Conservation (phyloP, 2,888 invertebrate species). For the Mechanitis messenoides region DNA sequence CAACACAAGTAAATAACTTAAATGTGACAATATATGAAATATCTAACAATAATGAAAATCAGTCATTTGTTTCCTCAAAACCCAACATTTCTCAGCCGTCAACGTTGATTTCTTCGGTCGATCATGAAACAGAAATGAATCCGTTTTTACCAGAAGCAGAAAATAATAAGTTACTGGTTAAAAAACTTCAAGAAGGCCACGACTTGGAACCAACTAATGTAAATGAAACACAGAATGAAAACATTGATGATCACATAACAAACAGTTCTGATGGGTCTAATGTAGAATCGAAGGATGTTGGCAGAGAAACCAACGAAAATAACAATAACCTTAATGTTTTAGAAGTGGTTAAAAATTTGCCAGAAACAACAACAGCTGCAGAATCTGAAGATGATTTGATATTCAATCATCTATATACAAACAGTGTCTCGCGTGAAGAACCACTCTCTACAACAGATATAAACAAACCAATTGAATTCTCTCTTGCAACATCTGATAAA, state of each 20-base stretch:
- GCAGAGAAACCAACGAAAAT: constrained; percentile 11
- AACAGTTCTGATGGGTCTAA: constrained; percentile 26
- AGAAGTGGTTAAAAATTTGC: constrained; percentile 18
- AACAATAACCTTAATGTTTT: constrained; percentile 14
- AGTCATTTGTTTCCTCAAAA: constrained; percentile 41
- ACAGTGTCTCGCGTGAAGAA: constrained; percentile 35
- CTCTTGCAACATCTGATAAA: constrained; percentile 24
- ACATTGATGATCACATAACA: constrained; percentile 47
- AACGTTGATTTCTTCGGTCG: constrained; percentile 46
- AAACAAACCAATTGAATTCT: constrained; percentile 19
- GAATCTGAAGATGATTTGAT: constrained; percentile 34
- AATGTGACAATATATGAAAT: constrained; percentile 69
- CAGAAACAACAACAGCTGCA: constrained; percentile 23
- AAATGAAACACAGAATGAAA: constrained; percentile 68
- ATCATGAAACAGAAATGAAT: constrained; percentile 78
- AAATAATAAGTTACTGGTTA: constrained; percentile 76
- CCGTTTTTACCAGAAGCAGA: constrained; percentile 81
- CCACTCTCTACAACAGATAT: constrained; percentile 27
- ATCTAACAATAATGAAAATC: constrained; percentile 49
- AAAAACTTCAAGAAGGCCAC: constrained; percentile 77
- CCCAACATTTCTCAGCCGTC: constrained; percentile 44
- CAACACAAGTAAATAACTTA: constrained; percentile 52
- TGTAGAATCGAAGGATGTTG: constrained; percentile 12
- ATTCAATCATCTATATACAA: constrained; percentile 39
- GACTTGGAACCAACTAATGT: constrained; percentile 61